Conservation (phyloP, 2,888 invertebrate species). For the Ypsolopha sequella region DNA sequence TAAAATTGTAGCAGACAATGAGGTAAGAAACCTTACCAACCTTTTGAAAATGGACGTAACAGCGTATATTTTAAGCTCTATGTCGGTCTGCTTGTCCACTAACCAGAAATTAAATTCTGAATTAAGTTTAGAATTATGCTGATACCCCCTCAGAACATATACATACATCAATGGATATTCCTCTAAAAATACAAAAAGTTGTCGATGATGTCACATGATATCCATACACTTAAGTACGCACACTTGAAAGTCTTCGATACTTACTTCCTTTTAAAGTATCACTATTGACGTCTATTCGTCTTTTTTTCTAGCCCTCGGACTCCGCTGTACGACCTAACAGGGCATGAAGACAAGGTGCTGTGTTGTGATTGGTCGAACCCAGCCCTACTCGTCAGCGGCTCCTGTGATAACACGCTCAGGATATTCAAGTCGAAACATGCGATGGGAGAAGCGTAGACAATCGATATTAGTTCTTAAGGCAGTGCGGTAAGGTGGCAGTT, state of each 20-base stretch:
- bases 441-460: constrained; percentile 24
- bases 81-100: too few relatives aligned
- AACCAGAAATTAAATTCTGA: too few relatives aligned
- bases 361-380: constrained; percentile 95
- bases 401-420: constrained; percentile 93
- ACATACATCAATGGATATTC: too few relatives aligned
- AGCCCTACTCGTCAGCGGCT: constrained; percentile 88
- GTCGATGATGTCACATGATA: too few relatives aligned
- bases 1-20: too few relatives aligned
- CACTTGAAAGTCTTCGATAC: not conserved
- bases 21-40: too few relatives aligned
- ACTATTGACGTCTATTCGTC: not conserved
- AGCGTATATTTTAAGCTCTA: too few relatives aligned
- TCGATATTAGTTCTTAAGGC: constrained; percentile 3
- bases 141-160: too few relatives aligned
- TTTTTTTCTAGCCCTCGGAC: constrained; percentile 80
- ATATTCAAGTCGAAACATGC: constrained; percentile 80
- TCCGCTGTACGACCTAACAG: constrained; percentile 91
- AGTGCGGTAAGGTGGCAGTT: not conserved
- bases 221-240: too few relatives aligned
- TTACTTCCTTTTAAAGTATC: not conserved
- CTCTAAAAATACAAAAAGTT: too few relatives aligned
- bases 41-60: too few relatives aligned
- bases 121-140: too few relatives aligned
- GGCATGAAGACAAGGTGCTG: constrained; percentile 94